Percentiles rank a stretch among this genome's conserved stretches.
phyloP scores from a whole-genome alignment of 1,140 invertebrate genomes.

The Drosophila kurseongensis region DNA sequence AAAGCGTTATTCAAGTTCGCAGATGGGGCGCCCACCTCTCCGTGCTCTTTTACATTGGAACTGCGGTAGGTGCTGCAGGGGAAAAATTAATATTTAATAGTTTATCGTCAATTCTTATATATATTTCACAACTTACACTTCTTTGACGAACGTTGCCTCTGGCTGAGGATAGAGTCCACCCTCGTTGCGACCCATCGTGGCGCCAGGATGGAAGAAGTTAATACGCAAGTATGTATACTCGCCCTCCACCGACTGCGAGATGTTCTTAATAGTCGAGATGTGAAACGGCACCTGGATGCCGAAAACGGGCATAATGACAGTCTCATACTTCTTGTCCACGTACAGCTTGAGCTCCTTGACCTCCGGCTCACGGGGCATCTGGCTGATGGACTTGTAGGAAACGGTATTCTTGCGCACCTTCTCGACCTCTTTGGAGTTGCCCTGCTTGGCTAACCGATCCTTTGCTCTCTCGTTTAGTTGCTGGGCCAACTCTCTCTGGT shows the following conservation, averaged over 20 bases:
- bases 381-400: constrained; percentile 96
- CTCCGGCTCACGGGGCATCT: constrained; percentile 97
- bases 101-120: neutral
- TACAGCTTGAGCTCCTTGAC: constrained; percentile 97
- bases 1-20: constrained; percentile 98
- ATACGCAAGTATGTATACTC: constrained; percentile 99
- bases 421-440: constrained; percentile 93
- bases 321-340: constrained; percentile 99
- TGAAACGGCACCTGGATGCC: constrained; percentile 98
- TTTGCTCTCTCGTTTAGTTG: constrained; percentile 96
- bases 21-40: constrained; percentile 97
- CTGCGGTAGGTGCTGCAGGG: constrained; percentile 96
- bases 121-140: constrained; percentile 90
- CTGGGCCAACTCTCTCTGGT: constrained; percentile 97
- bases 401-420: constrained; percentile 97
- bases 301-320: constrained; percentile 98
- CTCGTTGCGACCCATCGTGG: constrained; percentile 96
- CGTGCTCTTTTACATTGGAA: constrained; percentile 98
- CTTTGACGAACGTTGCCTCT: constrained; percentile 98
- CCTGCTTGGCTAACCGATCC: constrained; percentile 95
- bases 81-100: constrained; percentile 11
- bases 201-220: constrained; percentile 99
- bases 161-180: constrained; percentile 95
- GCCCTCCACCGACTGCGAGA: constrained; percentile 98
- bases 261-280: constrained; percentile 99